These are phyloP conservation scores for Oncopeltus fasciatus DNA, from an alignment of 1,140 invertebrate genomes.

Conservation along the genomic window DNA sequence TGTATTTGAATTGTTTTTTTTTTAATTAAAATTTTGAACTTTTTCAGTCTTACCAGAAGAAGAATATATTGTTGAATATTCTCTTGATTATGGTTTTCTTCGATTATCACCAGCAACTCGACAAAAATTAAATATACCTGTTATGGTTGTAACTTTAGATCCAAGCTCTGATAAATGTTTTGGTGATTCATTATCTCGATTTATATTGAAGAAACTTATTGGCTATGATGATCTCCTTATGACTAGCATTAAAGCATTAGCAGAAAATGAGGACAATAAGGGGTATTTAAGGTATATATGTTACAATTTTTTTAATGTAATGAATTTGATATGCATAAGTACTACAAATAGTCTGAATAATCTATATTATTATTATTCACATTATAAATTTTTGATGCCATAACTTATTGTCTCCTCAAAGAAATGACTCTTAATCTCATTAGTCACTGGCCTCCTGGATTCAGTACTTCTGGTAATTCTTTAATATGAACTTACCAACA, in stretches of 20 bases:
- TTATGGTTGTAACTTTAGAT: slow-evolving; percentile 82
- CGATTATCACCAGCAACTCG: slow-evolving; percentile 72
- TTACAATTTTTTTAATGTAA: too few species aligned
- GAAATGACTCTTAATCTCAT: too few species aligned
- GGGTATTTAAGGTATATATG: slow-evolving; percentile 66
- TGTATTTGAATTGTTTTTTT: too few species aligned
- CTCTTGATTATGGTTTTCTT: slow-evolving; percentile 90
- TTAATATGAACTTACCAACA: too few species aligned
- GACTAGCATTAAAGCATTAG: slow-evolving; percentile 86
- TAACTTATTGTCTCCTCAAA: too few species aligned
- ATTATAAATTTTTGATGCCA: too few species aligned
- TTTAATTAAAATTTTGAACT: not conserved
- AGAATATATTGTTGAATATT: slow-evolving; percentile 95
- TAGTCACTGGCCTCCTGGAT: too few species aligned
- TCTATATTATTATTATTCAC: not conserved
- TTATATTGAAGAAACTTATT: slow-evolving; percentile 80
- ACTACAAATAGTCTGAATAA: not conserved
- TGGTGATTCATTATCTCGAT: slow-evolving; percentile 78
- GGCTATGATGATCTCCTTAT: slow-evolving; percentile 95
- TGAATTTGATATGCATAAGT: not conserved
- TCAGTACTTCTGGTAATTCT: too few species aligned
- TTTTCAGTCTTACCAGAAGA: slow-evolving; percentile 4
- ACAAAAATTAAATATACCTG: slow-evolving; percentile 75
- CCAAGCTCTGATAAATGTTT: slow-evolving; percentile 80
- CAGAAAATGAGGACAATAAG: slow-evolving; percentile 92